Evolutionary conservation across 2,888 invertebrate genomes (phyloP).

Genomic region (Pheosia gnoma): DNA sequence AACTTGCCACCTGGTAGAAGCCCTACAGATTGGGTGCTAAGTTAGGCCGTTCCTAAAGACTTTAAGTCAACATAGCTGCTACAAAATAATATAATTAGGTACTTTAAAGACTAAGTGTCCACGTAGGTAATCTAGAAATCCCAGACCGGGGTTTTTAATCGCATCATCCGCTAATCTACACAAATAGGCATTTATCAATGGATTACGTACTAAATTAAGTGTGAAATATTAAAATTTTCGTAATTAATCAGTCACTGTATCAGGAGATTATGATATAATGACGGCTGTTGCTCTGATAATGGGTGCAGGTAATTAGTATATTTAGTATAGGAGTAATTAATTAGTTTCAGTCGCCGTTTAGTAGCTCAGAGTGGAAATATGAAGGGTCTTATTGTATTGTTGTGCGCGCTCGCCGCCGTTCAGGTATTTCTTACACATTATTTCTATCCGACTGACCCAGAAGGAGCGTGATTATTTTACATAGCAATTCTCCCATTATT

Average conservation of each 20-base stretch:
- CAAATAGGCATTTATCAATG: slow-evolving; percentile 37
- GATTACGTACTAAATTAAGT: slow-evolving; percentile 33
- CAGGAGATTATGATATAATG: slow-evolving; percentile 48
- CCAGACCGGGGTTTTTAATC: slow-evolving; percentile 16
- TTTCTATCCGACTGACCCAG: too few species aligned
- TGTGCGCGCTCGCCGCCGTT: slow-evolving; percentile 63
- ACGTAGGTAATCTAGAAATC: not conserved
- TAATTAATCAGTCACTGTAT: slow-evolving; percentile 47
- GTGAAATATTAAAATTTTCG: slow-evolving; percentile 22
- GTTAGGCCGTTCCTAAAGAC: too few species aligned
- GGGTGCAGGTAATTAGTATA: slow-evolving; percentile 41
- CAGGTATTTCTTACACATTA: slow-evolving; percentile 50
- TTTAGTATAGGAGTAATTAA: slow-evolving; percentile 33
- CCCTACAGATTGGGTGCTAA: too few species aligned
- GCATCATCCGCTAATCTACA: slow-evolving; percentile 18
- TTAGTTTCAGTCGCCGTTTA: slow-evolving; percentile 35
- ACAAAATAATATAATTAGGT: not conserved
- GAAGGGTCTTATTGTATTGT: slow-evolving; percentile 66
- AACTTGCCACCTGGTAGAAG: too few species aligned
- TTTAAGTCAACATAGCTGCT: not conserved
- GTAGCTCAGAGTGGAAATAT: slow-evolving; percentile 45
- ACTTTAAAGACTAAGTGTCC: slow-evolving; percentile 2
- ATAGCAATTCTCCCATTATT: too few species aligned
- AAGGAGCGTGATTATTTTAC: too few species aligned
- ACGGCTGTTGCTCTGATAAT: slow-evolving; percentile 24